Percentiles rank a stretch among this genome's conserved stretches.
Conservation (phyloP, 64 coral and sea anemone genomes). For the Anthopleura sola region DNA sequence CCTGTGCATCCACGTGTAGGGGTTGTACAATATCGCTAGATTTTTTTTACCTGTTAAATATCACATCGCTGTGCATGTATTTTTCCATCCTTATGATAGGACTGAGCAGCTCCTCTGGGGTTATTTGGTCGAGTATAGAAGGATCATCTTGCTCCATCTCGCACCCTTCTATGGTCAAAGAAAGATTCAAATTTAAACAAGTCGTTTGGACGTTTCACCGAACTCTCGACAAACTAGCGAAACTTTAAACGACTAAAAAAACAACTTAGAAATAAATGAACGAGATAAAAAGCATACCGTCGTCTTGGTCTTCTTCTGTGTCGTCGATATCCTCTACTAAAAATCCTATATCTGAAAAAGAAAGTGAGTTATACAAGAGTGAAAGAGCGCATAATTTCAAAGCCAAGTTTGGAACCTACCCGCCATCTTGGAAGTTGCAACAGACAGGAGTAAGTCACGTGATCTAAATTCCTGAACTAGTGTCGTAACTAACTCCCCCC, state of each 20-base stretch:
- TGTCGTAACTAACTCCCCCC: background rate
- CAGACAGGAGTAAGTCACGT: constrained; percentile 83
- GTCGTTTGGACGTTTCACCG: background rate
- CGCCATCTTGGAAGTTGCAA: constrained; percentile 98
- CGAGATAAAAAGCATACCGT: constrained; percentile 59
- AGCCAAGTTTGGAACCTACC: constrained; percentile 88
- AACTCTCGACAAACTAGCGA: background rate
- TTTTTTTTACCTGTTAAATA: constrained; percentile 85
- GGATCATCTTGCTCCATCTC: constrained; percentile 81
- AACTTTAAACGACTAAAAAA: background rate
- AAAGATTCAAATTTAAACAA: constrained; percentile 47
- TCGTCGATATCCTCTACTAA: constrained; percentile 81
- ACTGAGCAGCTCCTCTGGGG: constrained; percentile 80
- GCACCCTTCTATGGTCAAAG: constrained; percentile 71
- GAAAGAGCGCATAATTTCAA: constrained; percentile 39
- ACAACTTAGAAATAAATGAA: constrained; percentile 3
- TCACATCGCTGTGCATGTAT: constrained; percentile 94
- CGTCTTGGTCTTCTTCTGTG: constrained; percentile 91
- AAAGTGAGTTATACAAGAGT: constrained; percentile 41
- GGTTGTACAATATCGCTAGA: background rate
- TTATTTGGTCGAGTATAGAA: constrained; percentile 77
- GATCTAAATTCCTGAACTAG: constrained; percentile 37
- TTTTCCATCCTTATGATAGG: constrained; percentile 91
- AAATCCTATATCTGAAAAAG: constrained; percentile 90
- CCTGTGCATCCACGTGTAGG: background rate